Evolutionary conservation across 2,888 invertebrate genomes (phyloP), one percentile per base, ranked within the genome.

Genomic region (Drosophila cyrtoloma): DNA sequence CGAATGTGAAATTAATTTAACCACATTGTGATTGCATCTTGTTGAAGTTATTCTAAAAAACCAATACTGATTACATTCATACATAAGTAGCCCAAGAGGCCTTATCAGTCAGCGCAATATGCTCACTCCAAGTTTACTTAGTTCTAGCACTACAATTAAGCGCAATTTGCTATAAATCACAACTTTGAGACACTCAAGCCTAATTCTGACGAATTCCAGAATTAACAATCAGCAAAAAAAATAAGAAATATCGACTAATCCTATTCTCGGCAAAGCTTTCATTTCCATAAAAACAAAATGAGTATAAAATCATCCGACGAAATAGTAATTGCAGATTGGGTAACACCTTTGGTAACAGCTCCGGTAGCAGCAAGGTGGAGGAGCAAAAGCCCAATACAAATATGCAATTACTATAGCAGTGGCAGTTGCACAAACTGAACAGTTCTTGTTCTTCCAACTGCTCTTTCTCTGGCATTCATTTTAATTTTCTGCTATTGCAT

Each of bases 1-100:
- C 33, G 35, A 33, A 33, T 51, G 32, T 35, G 14, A 44, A 44
- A 37, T 44, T 37, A 28, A 64, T 51, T 33, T 6, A 57, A 35
- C 1, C 51, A 60, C 3, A 30, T 30, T 22, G 4, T 60, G 60
- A 65, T n/a, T 32, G 33, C 26, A 51, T 33, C 33, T 39, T 19
- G 52, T 35, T 47, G 19, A 53, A 53, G 3, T 44, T 52, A 61
- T 42, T 32, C 19, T 10, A 9, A 35, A 35, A 55, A 33, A 6
- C 26, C 19, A 26, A 19, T 26, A 37, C 26, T 37, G 22, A 55
- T 35, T 22, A 19, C n/a, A 37, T 16, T 35, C 10, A 16, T 10
- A 10, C n/a, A 19, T n/a, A 26, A 16, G 47, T 16, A 28, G 26
- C 1, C 22, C 6, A 44, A 44, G 44, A 22, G 22, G 6, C 14